Evolutionary conservation across 2,113 vertebrate species (phyloP), one percentile per base, ranked within the genome.

Genomic region (Tragelaphus buxtoni): DNA sequence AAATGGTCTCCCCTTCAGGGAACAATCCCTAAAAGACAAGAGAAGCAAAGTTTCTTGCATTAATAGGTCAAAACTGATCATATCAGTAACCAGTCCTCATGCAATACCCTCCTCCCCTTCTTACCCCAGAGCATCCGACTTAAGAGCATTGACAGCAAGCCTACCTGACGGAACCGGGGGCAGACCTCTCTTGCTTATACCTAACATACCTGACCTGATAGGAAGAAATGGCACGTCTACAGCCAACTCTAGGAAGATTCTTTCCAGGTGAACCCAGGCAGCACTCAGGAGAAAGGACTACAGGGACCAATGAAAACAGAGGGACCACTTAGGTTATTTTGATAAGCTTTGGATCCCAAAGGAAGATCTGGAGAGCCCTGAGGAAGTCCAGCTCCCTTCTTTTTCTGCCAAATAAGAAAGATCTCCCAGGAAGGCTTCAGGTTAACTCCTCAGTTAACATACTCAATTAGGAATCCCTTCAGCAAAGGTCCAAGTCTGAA

Each of bases 1-100:
- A 98, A 99, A 99, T 7, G 99, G 99, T 91, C 99, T 99, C 83
- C 99, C 99, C 22, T 99, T 99, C 88, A 98, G 97, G 82, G 99
- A 99, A 98, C 99, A 99, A 98, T 99, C 99, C 98, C 99, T 99
- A 98, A 77, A 98, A 98, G 84, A 53, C 86, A 14, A 95, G 90
- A 97, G 47, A 96, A 95, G 72, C 32, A 94, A 93, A 96, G 49
- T 18, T 97, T 95, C 92, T 85, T 93, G 60, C 49, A 93, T 96
- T 95, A 96, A 91, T 28, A 92, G 9, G 18, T 95, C 32, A 97
- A n/a, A 92, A 94, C 76, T 32, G 4, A 84, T 85, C 9, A 63
- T 8, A 82, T 76, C 12, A 93, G 26, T 85, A 91, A 90, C 10
- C 35, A 35, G n/a, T 56, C 26, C 35, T 91, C 47, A 30, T 24